Percentiles rank a stretch among this genome's conserved stretches.
Conservation (phyloP, 2,113 vertebrate genomes). For the Limnothrissa miodon region DNA sequence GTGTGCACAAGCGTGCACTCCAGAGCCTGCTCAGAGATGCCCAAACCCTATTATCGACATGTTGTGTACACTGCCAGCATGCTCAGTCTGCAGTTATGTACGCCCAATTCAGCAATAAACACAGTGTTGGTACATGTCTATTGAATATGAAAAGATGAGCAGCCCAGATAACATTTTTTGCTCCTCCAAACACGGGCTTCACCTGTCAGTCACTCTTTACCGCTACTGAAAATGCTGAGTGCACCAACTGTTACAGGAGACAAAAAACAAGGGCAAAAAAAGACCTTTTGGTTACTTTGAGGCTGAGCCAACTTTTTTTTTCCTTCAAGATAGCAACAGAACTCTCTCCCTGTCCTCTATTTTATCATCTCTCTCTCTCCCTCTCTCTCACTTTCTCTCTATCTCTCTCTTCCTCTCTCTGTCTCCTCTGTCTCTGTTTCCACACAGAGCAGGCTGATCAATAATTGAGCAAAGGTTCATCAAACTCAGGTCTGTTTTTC, state of each 20-base stretch:
- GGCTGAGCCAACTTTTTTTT: conserved; percentile 37
- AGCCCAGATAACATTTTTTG: not conserved
- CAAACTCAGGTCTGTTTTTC: conserved; percentile 62
- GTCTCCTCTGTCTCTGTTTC: conserved; percentile 30
- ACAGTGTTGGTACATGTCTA: not conserved
- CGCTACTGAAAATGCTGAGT: not conserved
- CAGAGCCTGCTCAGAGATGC: not conserved
- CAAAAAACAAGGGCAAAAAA: not conserved
- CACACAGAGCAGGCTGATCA: conserved; percentile 57
- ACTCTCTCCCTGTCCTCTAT: conserved; percentile 48
- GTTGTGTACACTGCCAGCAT: not conserved
- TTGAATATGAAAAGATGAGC: conserved; percentile 1
- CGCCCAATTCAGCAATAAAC: not conserved
- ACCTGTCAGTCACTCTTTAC: conserved; percentile 22
- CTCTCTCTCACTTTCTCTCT: conserved; percentile 32
- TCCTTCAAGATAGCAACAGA: conserved; percentile 31
- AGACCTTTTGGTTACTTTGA: conserved; percentile 36
- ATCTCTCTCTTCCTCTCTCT: conserved; percentile 48
- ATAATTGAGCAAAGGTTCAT: conserved; percentile 70
- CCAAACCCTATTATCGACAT: conserved; percentile 10
- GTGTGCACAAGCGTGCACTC: not conserved
- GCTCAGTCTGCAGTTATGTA: not conserved
- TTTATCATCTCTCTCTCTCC: conserved; percentile 41
- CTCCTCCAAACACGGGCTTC: not conserved
- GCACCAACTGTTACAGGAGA: not conserved